Evolutionary conservation across 1,140 invertebrate species (phyloP), one percentile per base, ranked within the genome.

Genomic region (Drosophila novamexicana): DNA sequence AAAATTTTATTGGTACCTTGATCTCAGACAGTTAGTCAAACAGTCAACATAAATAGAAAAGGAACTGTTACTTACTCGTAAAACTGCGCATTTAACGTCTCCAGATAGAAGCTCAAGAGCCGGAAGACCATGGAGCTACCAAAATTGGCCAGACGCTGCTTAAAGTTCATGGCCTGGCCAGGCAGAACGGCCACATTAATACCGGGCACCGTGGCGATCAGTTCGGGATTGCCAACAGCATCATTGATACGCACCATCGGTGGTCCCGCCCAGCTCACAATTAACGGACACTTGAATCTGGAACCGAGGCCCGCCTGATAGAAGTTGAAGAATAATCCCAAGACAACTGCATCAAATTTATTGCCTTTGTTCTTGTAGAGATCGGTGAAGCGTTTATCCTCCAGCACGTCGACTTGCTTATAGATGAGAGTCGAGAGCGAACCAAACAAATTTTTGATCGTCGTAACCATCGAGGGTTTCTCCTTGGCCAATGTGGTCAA

Each of bases 301-400:
- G 22, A 3, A 29, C 81, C 81, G 1, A 91, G 14, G 0, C 77
- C 90, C 32, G 91, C 62, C 37, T 89, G 88, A 37, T 81, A 91
- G 1, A 39, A 18, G 36, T 92, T 92, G 44, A 92, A 83, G 29
- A 90, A 81, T 57, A 85, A 91, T 1, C 91, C 91, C 2, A 79
- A 49, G 9, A 92, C 47, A 2, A 92, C 61, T 7, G 78, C 65
- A 52, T 92, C 91, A 49, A 86, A 92, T 8, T 90, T 81, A 56
- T 90, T 86, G 12, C 65, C 83, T 22, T 89, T 85, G 49, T 91
- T 84, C 7, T 75, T 68, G 18, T 91, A 84, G 8, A 92, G 76
- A 7, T 72, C 73, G 5, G 61, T 75, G 40, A 92, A 92, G 7
- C 79, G 72, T 14, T 57, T 29, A 61, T 90, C 74, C 32, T 84